Evolutionary conservation across 1,140 invertebrate genomes (phyloP).

Genomic region (Lerema accius): DNA sequence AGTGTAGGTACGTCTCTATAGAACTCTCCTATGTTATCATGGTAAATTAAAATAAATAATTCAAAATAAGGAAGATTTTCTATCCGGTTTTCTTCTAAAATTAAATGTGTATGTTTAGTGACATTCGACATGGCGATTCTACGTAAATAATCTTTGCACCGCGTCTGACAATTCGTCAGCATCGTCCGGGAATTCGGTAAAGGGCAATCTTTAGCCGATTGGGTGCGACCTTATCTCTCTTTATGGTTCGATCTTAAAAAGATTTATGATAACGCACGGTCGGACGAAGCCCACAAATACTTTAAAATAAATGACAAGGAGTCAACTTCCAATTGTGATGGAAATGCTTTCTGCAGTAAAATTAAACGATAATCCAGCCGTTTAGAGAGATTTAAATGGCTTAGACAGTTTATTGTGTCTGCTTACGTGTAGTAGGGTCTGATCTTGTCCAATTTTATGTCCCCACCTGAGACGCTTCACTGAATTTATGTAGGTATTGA

Average conservation of each 20-base stretch:
- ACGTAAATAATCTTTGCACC: conserved; percentile 46
- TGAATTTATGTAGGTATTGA: conserved; percentile 28
- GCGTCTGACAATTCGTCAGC: conserved; percentile 71
- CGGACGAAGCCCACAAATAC: conserved; percentile 71
- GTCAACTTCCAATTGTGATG: conserved; percentile 80
- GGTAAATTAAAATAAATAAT: too few species aligned
- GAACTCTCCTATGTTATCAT: too few species aligned
- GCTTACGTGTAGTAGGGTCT: too few species aligned
- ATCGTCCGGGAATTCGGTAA: conserved; percentile 67
- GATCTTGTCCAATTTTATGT: too few species aligned
- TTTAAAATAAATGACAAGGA: conserved; percentile 83
- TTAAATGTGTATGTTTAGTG: not conserved
- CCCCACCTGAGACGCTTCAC: conserved; percentile 45
- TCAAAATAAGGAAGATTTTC: not conserved
- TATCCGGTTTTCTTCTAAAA: too few species aligned
- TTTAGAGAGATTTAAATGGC: conserved; percentile 80
- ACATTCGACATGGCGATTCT: conserved; percentile 31
- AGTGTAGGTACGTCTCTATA: too few species aligned
- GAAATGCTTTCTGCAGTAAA: conserved; percentile 82
- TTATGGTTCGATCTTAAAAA: conserved; percentile 81
- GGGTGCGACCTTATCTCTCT: conserved; percentile 79
- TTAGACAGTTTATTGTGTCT: conserved; percentile 70
- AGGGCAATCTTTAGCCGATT: conserved; percentile 78
- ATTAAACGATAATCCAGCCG: conserved; percentile 80
- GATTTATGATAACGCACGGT: conserved; percentile 81